Evolutionary conservation across 2,797 vertebrate species (phyloP), one percentile per base, ranked within the genome.

Genomic region (Hippocampus kuda): DNA sequence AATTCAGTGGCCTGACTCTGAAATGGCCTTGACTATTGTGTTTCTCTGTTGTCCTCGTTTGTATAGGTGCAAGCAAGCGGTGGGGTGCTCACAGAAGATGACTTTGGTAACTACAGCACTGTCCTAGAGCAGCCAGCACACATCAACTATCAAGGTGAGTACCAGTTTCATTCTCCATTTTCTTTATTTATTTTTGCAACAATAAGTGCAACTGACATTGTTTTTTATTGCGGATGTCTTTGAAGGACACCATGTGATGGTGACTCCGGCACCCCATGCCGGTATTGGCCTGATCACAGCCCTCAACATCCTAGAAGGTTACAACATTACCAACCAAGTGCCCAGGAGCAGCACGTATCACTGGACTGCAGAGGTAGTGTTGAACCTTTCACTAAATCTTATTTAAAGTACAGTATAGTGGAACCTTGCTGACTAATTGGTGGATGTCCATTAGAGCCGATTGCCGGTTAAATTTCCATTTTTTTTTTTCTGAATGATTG

Each of bases 301-400:
- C 49, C 93, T 99, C 64, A 98, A 98, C 82, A 98, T 99, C 82
- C 90, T 99, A 0, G 95, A 99, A 83, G 94, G 94, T 69, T 98
- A 93, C 85, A 99, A 99, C 82, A 93, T 99, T 71, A 94, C 91
- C 49, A 92, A 72, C 75, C 92, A 93, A 80, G 82, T 90, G 34
- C 78, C 91, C 71, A 89, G 91, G 27, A 93, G 92, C 74, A 90
- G 81, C 82, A 88, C 90, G 67, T 90, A 93, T 76, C 95, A 98
- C 84, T 95, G 94, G 94, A 92, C 95, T 65, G 92, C 94, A 77
- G 97, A 99, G 94, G 97, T 98, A 91, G 7, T 26, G 15, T 38
- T 26, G 66, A 46, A 48, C 27, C 30, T 41, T 68, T 26, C 16
- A 63, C 41, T 59, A 18, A 16, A 60, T 8, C 57, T 20, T 34